Evolutionary conservation across 2,113 vertebrate genomes (phyloP).

Genomic region (Spheniscus mendiculus): DNA sequence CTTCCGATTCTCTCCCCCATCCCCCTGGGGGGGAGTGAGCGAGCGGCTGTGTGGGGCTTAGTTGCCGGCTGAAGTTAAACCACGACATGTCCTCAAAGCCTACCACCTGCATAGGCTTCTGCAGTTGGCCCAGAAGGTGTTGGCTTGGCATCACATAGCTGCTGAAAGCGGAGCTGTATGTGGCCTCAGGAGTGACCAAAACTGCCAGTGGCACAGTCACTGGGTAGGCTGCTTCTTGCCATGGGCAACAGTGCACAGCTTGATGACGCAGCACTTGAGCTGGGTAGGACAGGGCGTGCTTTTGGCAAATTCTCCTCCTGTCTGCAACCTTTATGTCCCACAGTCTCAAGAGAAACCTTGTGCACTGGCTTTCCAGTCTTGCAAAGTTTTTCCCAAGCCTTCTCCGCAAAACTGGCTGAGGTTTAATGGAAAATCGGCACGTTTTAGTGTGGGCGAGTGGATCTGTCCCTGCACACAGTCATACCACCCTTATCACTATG

Average conservation of each 20-base stretch:
- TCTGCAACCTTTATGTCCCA: not conserved
- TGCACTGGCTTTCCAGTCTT: not conserved
- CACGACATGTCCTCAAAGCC: not conserved
- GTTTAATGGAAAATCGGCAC: not conserved
- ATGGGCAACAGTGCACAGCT: fast-evolving
- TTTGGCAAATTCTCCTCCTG: not conserved
- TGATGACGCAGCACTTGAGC: not conserved
- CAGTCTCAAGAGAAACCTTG: not conserved
- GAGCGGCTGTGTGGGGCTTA: no score
- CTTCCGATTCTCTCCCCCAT: no score
- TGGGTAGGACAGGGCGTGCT: not conserved
- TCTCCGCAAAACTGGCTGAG: not conserved
- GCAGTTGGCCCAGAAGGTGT: fast-evolving
- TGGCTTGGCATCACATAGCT: not conserved
- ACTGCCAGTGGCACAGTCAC: not conserved
- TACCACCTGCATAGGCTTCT: not conserved
- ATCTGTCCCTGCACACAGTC: not conserved
- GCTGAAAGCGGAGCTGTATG: not conserved
- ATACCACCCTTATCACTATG: not conserved
- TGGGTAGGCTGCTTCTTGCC: not conserved
- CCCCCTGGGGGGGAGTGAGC: no score
- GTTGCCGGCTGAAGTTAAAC: no score
- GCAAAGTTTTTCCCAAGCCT: not conserved
- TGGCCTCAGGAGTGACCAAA: not conserved
- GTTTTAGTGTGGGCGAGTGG: not conserved